Evolutionary conservation across 2,888 invertebrate species (phyloP).

Genomic region (Serripes groenlandicus): DNA sequence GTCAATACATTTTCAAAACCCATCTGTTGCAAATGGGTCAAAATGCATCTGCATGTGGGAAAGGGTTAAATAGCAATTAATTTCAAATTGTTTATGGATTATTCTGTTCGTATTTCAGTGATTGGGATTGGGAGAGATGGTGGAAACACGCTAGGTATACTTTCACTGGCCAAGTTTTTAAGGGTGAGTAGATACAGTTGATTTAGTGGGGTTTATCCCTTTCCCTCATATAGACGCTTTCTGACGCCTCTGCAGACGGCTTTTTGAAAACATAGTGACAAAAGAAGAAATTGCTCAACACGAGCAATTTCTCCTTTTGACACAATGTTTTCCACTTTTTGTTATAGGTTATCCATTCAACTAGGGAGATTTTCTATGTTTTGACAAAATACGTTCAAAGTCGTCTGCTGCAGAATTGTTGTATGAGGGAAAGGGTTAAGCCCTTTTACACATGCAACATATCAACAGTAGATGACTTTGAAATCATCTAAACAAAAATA

Average conservation of each 20-base stretch:
- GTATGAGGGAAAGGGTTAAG: background rate
- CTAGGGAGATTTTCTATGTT: background rate
- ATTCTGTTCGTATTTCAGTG: slow-evolving; percentile 68
- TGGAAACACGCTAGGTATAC: slow-evolving; percentile 40
- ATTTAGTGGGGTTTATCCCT: background rate
- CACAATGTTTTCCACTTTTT: background rate
- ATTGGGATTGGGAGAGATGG: slow-evolving; percentile 67
- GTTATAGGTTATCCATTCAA: background rate
- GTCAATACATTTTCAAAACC: too few relatives aligned
- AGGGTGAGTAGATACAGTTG: slow-evolving; percentile 69
- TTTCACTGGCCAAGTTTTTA: slow-evolving; percentile 68
- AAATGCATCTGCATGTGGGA: too few relatives aligned
- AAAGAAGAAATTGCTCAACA: background rate
- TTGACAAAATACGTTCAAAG: background rate
- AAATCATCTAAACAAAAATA: too few relatives aligned
- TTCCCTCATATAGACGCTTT: background rate
- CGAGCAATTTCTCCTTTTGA: slow-evolving; percentile 8
- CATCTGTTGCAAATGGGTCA: too few relatives aligned
- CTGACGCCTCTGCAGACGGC: background rate
- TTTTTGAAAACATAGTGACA: slow-evolving; percentile 3
- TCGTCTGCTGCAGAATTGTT: background rate
- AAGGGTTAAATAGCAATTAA: too few relatives aligned
- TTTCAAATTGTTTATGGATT: too few relatives aligned
- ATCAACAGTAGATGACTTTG: background rate
- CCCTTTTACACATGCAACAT: background rate